These are phyloP conservation scores for Xiphydria camelus DNA, from an alignment of 2,888 invertebrate species.

Conservation along the genomic window DNA sequence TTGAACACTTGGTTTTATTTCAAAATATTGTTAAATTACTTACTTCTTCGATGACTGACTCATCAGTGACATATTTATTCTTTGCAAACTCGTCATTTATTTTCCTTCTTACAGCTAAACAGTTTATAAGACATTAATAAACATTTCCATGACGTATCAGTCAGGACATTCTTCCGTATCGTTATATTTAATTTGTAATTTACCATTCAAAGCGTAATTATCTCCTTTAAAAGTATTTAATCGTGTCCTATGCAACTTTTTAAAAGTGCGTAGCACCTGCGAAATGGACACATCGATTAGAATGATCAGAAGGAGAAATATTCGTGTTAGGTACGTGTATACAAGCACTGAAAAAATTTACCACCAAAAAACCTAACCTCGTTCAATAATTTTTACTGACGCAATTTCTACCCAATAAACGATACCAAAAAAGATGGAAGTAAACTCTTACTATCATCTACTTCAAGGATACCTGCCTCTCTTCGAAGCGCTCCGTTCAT, in stretches of 20 bases:
- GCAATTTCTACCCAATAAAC: too few species aligned
- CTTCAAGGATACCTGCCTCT: slow-evolving; percentile 20
- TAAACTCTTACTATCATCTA: neutral
- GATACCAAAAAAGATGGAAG: neutral
- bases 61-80: slow-evolving; percentile 66
- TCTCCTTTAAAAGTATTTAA: slow-evolving; percentile 71
- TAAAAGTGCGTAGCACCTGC: slow-evolving; percentile 74
- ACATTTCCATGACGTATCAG: neutral
- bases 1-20: slow-evolving; percentile 8
- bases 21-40: slow-evolving; percentile 25
- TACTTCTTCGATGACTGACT: slow-evolving; percentile 68
- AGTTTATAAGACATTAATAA: slow-evolving; percentile 14
- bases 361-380: neutral
- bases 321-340: neutral
- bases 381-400: too few species aligned
- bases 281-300: too few species aligned
- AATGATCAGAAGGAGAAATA: slow-evolving; percentile 28
- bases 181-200: slow-evolving; percentile 7
- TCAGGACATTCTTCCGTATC: neutral
- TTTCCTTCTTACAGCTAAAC: slow-evolving; percentile 65
- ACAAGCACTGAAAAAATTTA: neutral
- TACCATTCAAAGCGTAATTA: slow-evolving; percentile 62
- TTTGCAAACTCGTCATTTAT: slow-evolving; percentile 78
- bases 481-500: slow-evolving; percentile 29
- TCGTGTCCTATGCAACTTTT: slow-evolving; percentile 72